Evolutionary conservation across 2,888 invertebrate species (phyloP), one percentile per base, ranked within the genome.

Genomic region (Himalopsyche kuldschensis): DNA sequence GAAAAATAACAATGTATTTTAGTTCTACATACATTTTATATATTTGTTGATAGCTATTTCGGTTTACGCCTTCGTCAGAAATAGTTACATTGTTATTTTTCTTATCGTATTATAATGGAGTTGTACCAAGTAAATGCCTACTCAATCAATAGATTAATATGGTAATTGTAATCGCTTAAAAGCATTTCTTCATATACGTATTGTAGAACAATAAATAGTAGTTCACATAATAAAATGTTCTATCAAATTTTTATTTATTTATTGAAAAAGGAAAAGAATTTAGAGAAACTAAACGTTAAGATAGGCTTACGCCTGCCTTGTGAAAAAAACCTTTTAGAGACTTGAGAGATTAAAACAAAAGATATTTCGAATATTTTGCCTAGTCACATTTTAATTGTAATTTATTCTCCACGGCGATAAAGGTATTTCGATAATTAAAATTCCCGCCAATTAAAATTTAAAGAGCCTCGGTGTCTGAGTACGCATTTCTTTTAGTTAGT

Each of bases 381-480:
- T 20, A 55, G 55, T 55, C 55, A 55, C 55, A 55, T 55, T 55
- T 55, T 55, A 55, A 55, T 55, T 55, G 55, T 55, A 55, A 55
- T 55, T 55, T 55, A 55, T 55, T 55, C 20, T 55, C 55, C 55
- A 55, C n/a, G 20, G 55, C 55, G 55, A 55, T 30, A 75, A 63
- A 82, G 78, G 82, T 78, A 78, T 82, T 81, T 31, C 35, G 63
- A 78, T 82, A 82, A 82, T 82, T 82, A 82, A 82, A 82, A 82
- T 82, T 55, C 41, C 77, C 78, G 82, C 78, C 78, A 82, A 82
- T 82, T 82, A 78, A 82, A 47, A 78, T 79, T 79, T 55, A 79
- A 55, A 24, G 30, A 41, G 48, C 81, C 24, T 41, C 30, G 77
- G 81, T 32, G 75, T 24, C 41, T 78, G 31, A 30, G 75, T 75